Evolutionary conservation across 2,113 vertebrate genomes (phyloP), one percentile per base, ranked within the genome.

Genomic region (Hydrolagus affinis): DNA sequence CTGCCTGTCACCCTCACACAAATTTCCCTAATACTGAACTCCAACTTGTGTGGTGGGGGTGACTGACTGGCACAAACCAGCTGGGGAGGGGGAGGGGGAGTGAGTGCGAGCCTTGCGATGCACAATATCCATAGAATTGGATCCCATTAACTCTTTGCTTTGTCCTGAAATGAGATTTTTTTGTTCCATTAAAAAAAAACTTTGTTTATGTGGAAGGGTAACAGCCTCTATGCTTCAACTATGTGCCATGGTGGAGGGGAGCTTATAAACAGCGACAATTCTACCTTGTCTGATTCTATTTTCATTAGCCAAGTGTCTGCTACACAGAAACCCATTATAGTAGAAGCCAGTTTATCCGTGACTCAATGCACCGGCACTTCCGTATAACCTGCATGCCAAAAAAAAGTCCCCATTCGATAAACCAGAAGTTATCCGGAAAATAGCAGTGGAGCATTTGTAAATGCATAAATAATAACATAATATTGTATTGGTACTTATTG

Each of bases 111-210:
- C 44, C 44, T 44, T 44, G 44, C 44, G 6, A 44, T 44, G 44
- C 44, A 44, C 44, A 44, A 44, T 44, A 44, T 44, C 44, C 44
- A 44, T 44, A 6, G 44, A 44, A 44, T 44, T 44, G 78, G 66
- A 83, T 83, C 60, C 78, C 66, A 83, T 17, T 32, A 66, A 30
- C 9, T 59, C 60, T 83, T 83, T 83, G 78, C 78, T 83, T 83
- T 83, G 78, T 83, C 28, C 78, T 83, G 78, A n/a, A 77, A 57
- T 57, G 14, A 11, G 59, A 83, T 17, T 62, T 83, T 83, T 68
- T 66, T 83, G 78, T 83, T 28, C 25, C 64, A 83, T 66, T 83
- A 28, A 83, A 70, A 25, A 30, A 32, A 83, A 83, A 8, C 62
- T 62, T 83, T 83, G 15, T 66, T 9, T 64, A 19, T 1, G 60